Percentiles rank a stretch among this genome's conserved stretches.
Evolutionary conservation across 2,888 invertebrate species (phyloP).

Genomic region (Andrena minutula): DNA sequence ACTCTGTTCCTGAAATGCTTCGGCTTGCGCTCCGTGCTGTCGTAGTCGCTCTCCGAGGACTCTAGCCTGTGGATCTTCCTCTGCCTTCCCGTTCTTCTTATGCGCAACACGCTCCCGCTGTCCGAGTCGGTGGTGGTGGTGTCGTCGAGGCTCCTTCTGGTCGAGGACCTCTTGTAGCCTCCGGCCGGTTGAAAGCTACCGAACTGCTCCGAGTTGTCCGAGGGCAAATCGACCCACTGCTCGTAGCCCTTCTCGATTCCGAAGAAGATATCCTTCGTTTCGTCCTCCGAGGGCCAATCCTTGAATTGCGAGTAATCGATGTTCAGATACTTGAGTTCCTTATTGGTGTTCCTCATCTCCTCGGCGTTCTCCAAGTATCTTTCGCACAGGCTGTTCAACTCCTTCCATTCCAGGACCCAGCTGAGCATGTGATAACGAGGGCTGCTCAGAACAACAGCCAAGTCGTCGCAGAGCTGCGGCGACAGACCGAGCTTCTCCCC

Average conservation of each 20-base stretch:
- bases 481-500: slow-evolving; percentile 89
- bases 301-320: slow-evolving; percentile 90
- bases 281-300: slow-evolving; percentile 88
- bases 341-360: slow-evolving; percentile 89
- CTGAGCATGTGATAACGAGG: slow-evolving; percentile 90
- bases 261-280: slow-evolving; percentile 86
- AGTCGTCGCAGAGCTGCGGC: slow-evolving; percentile 89
- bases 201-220: slow-evolving; percentile 80
- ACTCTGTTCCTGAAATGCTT: slow-evolving; percentile 77
- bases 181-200: slow-evolving; percentile 81
- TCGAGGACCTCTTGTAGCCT: slow-evolving; percentile 76
- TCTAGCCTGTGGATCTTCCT: slow-evolving; percentile 80
- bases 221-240: slow-evolving; percentile 82
- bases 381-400: slow-evolving; percentile 87
- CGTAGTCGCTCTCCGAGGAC: slow-evolving; percentile 84
- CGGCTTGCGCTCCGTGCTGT: slow-evolving; percentile 78
- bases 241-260: slow-evolving; percentile 89
- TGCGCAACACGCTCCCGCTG: slow-evolving; percentile 78
- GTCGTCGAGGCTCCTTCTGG: slow-evolving; percentile 80
- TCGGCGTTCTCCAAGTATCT: slow-evolving; percentile 87
- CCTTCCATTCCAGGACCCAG: slow-evolving; percentile 89
- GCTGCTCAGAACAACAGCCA: slow-evolving; percentile 90
- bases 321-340: slow-evolving; percentile 91
- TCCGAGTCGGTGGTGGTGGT: slow-evolving; percentile 81
- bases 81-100: slow-evolving; percentile 75